Evolutionary conservation across 1,140 invertebrate species (phyloP).

Genomic region (Pseudomyrmex dendroicus): DNA sequence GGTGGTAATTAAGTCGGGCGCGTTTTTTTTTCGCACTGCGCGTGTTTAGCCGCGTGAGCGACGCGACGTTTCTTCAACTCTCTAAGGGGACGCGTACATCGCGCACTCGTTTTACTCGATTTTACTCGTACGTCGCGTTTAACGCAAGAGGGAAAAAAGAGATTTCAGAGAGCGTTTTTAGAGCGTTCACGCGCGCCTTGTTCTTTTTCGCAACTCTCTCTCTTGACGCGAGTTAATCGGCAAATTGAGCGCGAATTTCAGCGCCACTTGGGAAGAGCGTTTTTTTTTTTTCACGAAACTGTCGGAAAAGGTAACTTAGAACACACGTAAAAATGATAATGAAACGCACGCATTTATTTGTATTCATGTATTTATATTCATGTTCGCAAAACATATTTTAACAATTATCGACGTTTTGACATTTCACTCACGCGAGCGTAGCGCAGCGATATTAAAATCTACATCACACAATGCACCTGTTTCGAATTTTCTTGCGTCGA

Average conservation of each 20-base stretch:
- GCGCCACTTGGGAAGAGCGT: background rate
- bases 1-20: conserved; percentile 62
- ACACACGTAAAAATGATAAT: no score
- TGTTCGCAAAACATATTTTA: background rate
- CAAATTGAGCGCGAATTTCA: conserved; percentile 1
- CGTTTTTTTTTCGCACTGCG: conserved; percentile 1
- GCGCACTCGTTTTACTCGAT: background rate
- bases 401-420: no score
- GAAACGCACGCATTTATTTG: background rate
- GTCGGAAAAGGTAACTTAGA: no score
- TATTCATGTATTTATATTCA: no score
- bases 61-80: background rate
- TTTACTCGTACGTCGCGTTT: background rate
- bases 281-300: background rate
- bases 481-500: no score
- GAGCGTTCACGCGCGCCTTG: background rate
- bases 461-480: no score
- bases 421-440: no score
- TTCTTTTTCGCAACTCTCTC: background rate
- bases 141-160: background rate
- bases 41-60: background rate
- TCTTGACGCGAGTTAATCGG: background rate
- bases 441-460: no score
- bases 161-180: background rate
- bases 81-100: background rate